Evolutionary conservation across 2,797 vertebrate species (phyloP), one percentile per base, ranked within the genome.

Genomic region (Leuciscus waleckii): DNA sequence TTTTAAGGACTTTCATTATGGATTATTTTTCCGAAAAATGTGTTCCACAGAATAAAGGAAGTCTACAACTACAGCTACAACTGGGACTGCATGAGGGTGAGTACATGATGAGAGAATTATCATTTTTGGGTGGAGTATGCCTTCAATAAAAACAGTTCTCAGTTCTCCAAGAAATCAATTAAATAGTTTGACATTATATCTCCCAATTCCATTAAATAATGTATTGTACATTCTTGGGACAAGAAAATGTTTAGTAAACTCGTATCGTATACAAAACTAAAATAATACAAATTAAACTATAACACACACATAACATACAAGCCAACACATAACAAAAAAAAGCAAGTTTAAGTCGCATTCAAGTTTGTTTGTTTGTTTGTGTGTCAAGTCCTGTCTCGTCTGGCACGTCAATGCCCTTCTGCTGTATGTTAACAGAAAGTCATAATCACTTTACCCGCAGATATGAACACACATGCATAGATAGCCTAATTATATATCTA

Each of bases 331-430:
- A 26, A n/a, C 61, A 35, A 35, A 35, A 68, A 26, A 69, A 39
- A 58, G 29, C 3, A 35, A 13, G 51, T 29, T 10, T 19, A 41
- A 13, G 68, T 70, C 26, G 17, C 26, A 35, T 14, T 65, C 19
- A 74, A 26, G 56, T 83, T 46, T 54, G 43, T 76, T 17, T 54
- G 43, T 76, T 17, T 68, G 32, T 19, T 4, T 23, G 46, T 83
- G 7, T 79, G 51, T 21, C 74, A 79, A n/a, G 65, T 70, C 49
- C 37, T 70, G 67, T 84, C 83, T 61, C 29, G 51, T 32, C 73
- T 68, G 49, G 11, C 63, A 70, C n/a, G 7, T 49, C 74, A 54
- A 84, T 54, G 63, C 1, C 70, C 19, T 35, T 16, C 46, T 29
- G 10, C 71, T 37, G 32, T 19, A 84, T 37, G 51, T 61, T 70